Conservation (phyloP, 2,888 invertebrate species). For the Hydraecia micacea region DNA sequence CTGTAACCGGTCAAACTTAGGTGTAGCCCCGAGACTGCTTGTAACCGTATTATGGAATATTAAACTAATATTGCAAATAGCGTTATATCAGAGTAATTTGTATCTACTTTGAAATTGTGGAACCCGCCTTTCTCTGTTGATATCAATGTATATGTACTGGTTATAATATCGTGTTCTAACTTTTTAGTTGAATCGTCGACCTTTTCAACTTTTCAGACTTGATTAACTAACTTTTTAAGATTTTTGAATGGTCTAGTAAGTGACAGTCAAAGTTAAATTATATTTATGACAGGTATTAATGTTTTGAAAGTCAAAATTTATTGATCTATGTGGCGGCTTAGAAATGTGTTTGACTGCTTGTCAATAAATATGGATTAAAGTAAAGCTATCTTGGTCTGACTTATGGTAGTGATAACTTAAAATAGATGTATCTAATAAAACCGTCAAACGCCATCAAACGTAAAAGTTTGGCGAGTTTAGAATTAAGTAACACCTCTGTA, state of each 20-base stretch:
- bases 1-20: constrained; percentile 36
- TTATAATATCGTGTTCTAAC: not conserved
- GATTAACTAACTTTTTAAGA: constrained; percentile 50
- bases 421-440: no score
- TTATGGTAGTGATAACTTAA: not conserved
- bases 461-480: no score
- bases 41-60: constrained; percentile 15
- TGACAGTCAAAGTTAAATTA: constrained; percentile 35
- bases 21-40: constrained; percentile 24
- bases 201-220: constrained; percentile 67
- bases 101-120: constrained; percentile 2
- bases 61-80: constrained; percentile 28
- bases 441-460: no score
- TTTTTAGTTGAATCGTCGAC: constrained; percentile 34
- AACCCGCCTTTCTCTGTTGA: constrained; percentile 8
- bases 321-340: not conserved
- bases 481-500: no score
- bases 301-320: constrained; percentile 14
- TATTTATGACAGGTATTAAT: constrained; percentile 31
- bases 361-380: not conserved
- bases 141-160: constrained; percentile 1
- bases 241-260: constrained; percentile 60
- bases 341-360: not conserved
- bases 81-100: constrained; percentile 27
- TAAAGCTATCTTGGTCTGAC: not conserved